A percentile compares a stretch with the other conserved stretches of the same genome.
phyloP scores from a whole-genome alignment of 1,140 invertebrate genomes.

The Calliopsis andreniformis region DNA sequence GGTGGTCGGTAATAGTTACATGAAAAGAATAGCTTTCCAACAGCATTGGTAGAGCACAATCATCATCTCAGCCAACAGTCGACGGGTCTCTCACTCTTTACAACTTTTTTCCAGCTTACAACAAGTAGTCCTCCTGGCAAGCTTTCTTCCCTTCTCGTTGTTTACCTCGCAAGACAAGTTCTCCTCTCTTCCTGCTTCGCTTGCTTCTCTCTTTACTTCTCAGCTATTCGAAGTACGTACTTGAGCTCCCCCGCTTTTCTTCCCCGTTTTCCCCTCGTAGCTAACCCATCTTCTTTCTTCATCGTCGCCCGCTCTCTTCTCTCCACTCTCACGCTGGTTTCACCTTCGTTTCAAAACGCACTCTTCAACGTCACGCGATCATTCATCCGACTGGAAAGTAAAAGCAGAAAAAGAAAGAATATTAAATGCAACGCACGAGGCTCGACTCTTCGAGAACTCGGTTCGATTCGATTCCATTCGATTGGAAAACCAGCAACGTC shows the following conservation, averaged over 20 bases:
- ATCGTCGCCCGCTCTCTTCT: not conserved
- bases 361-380: not conserved
- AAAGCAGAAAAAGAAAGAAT: no score
- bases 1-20: not conserved
- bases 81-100: slow-evolving; percentile 42
- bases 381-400: not conserved
- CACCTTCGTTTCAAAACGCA: slow-evolving; percentile 31
- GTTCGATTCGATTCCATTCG: no score
- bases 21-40: slow-evolving; percentile 24
- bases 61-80: slow-evolving; percentile 1
- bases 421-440: no score
- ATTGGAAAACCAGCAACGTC: no score
- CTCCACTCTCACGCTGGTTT: slow-evolving; percentile 35
- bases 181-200: slow-evolving; percentile 60
- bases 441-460: not conserved
- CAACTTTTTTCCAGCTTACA: slow-evolving; percentile 73
- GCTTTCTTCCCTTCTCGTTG: slow-evolving; percentile 70
- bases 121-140: slow-evolving; percentile 70
- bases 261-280: slow-evolving; percentile 1
- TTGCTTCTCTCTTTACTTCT: slow-evolving; percentile 68
- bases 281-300: slow-evolving; percentile 18
- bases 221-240: slow-evolving; percentile 60
- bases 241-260: slow-evolving; percentile 37
- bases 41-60: slow-evolving; percentile 10
- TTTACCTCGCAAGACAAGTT: slow-evolving; percentile 63